Evolutionary conservation across 1,140 invertebrate species (phyloP).

Genomic region (Pseudomyrmex cubaensis): DNA sequence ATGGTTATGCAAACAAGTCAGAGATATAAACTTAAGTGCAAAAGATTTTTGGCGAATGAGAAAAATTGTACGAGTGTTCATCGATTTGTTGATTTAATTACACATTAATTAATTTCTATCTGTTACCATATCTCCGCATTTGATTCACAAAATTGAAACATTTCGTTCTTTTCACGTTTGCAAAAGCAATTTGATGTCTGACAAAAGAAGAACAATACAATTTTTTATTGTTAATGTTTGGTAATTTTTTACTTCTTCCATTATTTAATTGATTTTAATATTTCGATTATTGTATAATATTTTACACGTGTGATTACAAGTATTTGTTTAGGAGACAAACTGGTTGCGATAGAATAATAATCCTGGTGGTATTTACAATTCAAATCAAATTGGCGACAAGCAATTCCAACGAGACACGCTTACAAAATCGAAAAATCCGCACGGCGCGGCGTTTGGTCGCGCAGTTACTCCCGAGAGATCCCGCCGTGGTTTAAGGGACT

Average conservation of each 20-base stretch:
- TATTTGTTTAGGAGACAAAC: not conserved
- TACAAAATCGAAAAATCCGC: conserved; percentile 15
- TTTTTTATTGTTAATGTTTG: not conserved
- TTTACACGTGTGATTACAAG: not conserved
- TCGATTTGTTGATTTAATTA: conserved; percentile 50
- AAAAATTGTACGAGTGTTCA: no score
- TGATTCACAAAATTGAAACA: not conserved
- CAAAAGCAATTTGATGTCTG: not conserved
- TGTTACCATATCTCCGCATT: not conserved
- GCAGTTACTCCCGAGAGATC: conserved; percentile 22
- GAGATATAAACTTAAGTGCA: no score
- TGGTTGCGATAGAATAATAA: conserved; percentile 1
- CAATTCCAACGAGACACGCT: not conserved
- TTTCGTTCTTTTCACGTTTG: not conserved
- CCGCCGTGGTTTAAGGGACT: conserved; percentile 33
- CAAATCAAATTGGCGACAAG: conserved; percentile 1
- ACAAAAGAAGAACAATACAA: no score
- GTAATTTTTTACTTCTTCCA: not conserved
- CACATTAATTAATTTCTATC: conserved; percentile 42
- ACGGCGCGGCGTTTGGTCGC: not conserved
- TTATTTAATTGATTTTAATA: not conserved
- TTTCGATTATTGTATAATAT: not conserved
- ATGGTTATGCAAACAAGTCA: not conserved
- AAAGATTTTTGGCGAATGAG: no score
- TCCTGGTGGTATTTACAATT: not conserved